Evolutionary conservation across 2,113 vertebrate genomes (phyloP).

Genomic region (Acrocephalus arundinaceus): DNA sequence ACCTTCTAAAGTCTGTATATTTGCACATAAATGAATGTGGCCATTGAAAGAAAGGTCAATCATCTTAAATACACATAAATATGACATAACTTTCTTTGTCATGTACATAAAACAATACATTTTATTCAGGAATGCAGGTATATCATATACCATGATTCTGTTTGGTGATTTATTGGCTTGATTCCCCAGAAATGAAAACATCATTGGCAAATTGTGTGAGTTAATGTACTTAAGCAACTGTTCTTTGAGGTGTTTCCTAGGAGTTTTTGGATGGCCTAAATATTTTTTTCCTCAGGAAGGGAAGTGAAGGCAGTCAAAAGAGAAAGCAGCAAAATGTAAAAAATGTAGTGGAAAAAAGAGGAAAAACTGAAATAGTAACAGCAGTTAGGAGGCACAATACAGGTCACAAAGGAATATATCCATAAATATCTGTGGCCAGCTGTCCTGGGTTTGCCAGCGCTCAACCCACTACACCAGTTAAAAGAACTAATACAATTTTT

Average conservation of each 20-base stretch:
- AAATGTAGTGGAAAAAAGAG: neutral
- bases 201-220: neutral
- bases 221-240: neutral
- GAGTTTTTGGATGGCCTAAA: neutral
- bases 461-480: neutral
- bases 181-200: neutral
- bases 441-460: neutral
- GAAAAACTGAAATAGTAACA: neutral
- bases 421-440: neutral
- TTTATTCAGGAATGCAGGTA: neutral
- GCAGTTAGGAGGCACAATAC: neutral
- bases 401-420: neutral
- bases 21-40: neutral
- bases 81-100: neutral
- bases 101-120: neutral
- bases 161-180: neutral
- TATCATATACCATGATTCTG: neutral
- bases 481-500: neutral
- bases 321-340: neutral
- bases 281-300: neutral
- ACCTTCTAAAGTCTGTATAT: neutral
- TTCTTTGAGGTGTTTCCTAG: neutral
- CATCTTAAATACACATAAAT: neutral
- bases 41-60: neutral
- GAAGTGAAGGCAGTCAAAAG: neutral